phyloP scores from a whole-genome alignment of 2,113 vertebrate genomes.

The Clupea harengus region DNA sequence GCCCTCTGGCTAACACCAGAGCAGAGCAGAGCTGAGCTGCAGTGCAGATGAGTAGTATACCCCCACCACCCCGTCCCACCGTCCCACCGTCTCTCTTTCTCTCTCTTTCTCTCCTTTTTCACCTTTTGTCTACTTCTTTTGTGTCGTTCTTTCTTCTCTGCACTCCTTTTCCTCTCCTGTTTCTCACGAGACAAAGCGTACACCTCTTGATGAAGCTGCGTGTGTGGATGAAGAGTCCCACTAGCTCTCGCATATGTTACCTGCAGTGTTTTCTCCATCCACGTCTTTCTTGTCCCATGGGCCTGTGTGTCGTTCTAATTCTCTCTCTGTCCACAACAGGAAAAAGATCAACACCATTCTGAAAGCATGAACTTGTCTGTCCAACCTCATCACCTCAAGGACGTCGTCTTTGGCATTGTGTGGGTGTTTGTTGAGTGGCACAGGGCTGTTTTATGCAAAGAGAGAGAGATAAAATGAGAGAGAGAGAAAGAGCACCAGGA shows the following conservation, averaged over 20 bases:
- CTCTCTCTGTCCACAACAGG: not conserved
- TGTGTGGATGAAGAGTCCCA: not conserved
- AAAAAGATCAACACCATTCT: not conserved
- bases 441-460: not conserved
- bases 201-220: not conserved
- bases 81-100: not conserved
- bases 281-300: not conserved
- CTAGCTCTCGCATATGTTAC: not conserved
- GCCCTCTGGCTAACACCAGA: not conserved
- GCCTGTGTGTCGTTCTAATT: not conserved
- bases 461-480: not conserved
- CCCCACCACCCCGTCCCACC: not conserved
- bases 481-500: not conserved
- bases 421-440: not conserved
- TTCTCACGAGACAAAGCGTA: not conserved
- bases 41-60: not conserved
- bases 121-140: not conserved
- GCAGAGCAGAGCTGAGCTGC: too few species aligned
- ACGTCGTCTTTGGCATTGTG: not conserved
- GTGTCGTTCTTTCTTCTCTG: not conserved
- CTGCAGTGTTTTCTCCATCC: not conserved
- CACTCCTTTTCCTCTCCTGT: not conserved
- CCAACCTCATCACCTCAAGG: constrained; percentile 1
- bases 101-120: not conserved
- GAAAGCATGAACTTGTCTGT: not conserved